phyloP scores from a whole-genome alignment of 92 coral and sea anemone genomes.

The Siderastrea radians region DNA sequence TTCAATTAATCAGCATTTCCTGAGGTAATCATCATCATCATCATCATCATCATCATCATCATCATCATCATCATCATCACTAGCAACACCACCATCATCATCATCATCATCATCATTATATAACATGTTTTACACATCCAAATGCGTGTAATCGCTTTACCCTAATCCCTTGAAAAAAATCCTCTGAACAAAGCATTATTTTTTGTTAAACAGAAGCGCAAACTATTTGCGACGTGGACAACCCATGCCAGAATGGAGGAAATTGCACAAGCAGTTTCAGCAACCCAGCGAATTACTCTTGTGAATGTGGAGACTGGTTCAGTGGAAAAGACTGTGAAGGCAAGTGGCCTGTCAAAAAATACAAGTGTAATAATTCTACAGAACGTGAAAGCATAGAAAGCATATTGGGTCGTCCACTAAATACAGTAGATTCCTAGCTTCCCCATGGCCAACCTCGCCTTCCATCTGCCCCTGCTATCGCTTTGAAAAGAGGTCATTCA shows the following conservation, averaged over 20 bases:
- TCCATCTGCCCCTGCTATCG: too few relatives aligned
- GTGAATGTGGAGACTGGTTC: conserved; percentile 34
- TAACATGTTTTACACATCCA: too few relatives aligned
- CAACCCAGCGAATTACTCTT: conserved; percentile 14
- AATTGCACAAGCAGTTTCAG: conserved; percentile 1
- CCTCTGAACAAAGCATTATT: neutral
- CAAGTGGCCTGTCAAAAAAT: neutral
- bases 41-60: neutral
- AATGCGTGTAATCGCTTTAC: too few relatives aligned
- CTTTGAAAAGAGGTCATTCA: too few relatives aligned
- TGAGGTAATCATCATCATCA: neutral
- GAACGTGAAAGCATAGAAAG: too few relatives aligned
- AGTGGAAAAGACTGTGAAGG: conserved; percentile 22
- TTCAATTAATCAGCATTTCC: too few relatives aligned
- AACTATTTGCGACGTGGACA: conserved; percentile 24
- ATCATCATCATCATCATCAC: too few relatives aligned
- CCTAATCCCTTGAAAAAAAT: neutral
- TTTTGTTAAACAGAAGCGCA: neutral
- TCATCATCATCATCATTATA: too few relatives aligned
- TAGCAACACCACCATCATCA: too few relatives aligned
- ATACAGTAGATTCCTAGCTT: too few relatives aligned
- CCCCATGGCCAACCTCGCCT: too few relatives aligned
- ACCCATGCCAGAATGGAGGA: conserved; percentile 21
- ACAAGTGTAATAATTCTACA: neutral
- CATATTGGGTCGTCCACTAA: too few relatives aligned